Evolutionary conservation across 2,888 invertebrate species (phyloP).

Genomic region (Dryobotodes eremita): DNA sequence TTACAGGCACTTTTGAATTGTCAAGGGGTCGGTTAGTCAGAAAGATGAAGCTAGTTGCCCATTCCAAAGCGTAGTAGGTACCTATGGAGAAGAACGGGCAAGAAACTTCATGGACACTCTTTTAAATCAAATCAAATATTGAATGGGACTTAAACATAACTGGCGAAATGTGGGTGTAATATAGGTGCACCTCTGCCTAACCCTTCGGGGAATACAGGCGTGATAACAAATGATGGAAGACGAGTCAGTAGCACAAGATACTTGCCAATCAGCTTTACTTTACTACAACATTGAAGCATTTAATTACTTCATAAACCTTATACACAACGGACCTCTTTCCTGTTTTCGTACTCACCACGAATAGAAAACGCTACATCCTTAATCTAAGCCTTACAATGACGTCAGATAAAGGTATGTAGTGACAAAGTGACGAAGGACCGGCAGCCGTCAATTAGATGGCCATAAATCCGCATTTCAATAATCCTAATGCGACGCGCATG

Average conservation of each 20-base stretch:
- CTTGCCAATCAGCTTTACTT: conserved; percentile 20
- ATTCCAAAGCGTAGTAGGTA: no score
- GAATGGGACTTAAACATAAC: no score
- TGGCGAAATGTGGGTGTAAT: background rate
- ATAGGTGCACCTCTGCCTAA: background rate
- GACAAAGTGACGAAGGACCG: conserved; percentile 48
- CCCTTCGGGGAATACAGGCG: background rate
- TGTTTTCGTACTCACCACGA: conserved; percentile 47
- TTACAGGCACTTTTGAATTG: no score
- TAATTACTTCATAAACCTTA: conserved; percentile 46
- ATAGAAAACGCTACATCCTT: conserved; percentile 62
- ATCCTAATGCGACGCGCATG: conserved; percentile 65
- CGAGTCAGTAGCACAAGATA: background rate
- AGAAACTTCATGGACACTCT: no score
- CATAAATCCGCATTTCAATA: conserved; percentile 69
- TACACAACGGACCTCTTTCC: conserved; percentile 60
- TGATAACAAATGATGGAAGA: conserved; percentile 14
- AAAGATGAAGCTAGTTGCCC: no score
- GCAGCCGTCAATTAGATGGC: conserved; percentile 65
- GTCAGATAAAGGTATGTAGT: conserved; percentile 62
- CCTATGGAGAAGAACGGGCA: no score
- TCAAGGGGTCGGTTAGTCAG: no score
- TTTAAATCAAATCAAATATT: no score
- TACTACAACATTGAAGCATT: conserved; percentile 24
- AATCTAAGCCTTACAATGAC: conserved; percentile 54